A percentile compares a stretch with the other conserved stretches of the same genome.
These are phyloP conservation scores for Drosophila anomelani DNA, from an alignment of 2,888 invertebrate species.

Conservation along the genomic window DNA sequence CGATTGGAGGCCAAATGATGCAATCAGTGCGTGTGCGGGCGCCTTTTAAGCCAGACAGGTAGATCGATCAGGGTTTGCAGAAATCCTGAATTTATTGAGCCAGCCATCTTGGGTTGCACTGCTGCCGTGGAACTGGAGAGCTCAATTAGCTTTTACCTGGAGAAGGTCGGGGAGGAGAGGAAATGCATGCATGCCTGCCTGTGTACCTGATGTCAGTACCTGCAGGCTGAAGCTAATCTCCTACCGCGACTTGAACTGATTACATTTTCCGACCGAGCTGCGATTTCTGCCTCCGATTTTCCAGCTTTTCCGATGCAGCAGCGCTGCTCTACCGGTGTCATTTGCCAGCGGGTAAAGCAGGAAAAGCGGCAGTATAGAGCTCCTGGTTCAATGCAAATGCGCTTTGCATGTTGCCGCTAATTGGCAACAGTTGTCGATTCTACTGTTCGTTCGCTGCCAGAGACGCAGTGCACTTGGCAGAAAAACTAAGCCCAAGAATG, in stretches of 20 bases:
- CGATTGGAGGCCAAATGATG: slow-evolving; percentile 61
- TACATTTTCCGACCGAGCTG: slow-evolving; percentile 35
- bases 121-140: slow-evolving; percentile 24
- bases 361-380: slow-evolving; percentile 7
- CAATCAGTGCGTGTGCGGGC: slow-evolving; percentile 47
- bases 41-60: slow-evolving; percentile 57
- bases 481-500: neutral
- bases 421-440: slow-evolving; percentile 79
- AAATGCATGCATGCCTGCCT: neutral
- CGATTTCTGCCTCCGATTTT: slow-evolving; percentile 18
- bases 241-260: slow-evolving; percentile 38
- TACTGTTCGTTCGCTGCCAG: slow-evolving; percentile 39
- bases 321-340: slow-evolving; percentile 23
- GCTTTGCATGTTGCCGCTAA: slow-evolving; percentile 80
- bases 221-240: slow-evolving; percentile 29
- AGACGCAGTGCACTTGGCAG: slow-evolving; percentile 10
- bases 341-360: slow-evolving; percentile 24
- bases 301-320: slow-evolving; percentile 8
- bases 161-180: neutral
- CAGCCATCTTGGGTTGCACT: slow-evolving; percentile 16
- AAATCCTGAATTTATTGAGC: slow-evolving; percentile 36
- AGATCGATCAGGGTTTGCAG: slow-evolving; percentile 20
- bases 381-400: slow-evolving; percentile 65
- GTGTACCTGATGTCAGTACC: slow-evolving; percentile 4
- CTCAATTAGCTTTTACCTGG: slow-evolving; percentile 38